phyloP scores from a whole-genome alignment of 1,140 invertebrate genomes.

The Venturia canescens region DNA sequence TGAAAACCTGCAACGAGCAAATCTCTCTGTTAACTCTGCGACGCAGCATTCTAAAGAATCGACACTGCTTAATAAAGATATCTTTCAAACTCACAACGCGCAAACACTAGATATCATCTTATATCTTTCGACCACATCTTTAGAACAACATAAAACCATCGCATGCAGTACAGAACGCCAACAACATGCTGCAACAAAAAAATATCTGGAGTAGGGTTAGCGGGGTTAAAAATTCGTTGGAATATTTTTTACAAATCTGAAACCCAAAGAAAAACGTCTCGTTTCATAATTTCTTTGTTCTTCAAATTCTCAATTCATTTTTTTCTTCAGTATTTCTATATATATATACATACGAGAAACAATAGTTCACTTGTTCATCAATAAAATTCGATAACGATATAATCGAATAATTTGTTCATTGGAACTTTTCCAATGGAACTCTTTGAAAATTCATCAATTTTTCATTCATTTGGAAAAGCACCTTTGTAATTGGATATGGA shows the following conservation, averaged over 20 bases:
- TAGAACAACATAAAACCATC: slow-evolving; percentile 55
- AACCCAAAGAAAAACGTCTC: no score
- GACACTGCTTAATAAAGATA: slow-evolving; percentile 30
- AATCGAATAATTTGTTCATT: no score
- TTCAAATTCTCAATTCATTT: no score
- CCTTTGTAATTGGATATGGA: background rate
- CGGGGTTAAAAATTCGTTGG: background rate
- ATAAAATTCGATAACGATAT: no score
- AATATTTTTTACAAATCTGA: no score
- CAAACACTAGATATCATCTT: background rate
- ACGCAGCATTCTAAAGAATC: background rate
- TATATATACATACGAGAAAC: no score
- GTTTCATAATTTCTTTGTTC: no score
- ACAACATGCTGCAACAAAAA: slow-evolving; percentile 72
- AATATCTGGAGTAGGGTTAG: background rate
- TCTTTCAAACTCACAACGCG: slow-evolving; percentile 30
- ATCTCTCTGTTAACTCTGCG: slow-evolving; percentile 11
- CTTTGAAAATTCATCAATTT: no score
- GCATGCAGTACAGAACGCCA: slow-evolving; percentile 68
- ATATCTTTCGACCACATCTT: slow-evolving; percentile 5
- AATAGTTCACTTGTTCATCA: no score
- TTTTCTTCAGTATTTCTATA: no score
- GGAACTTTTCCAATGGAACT: no score
- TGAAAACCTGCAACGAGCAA: slow-evolving; percentile 80
- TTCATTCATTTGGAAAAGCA: no score